Percentiles rank a stretch among this genome's conserved stretches.
Evolutionary conservation across 2,113 vertebrate genomes (phyloP).

Genomic region (Ptyas mucosa): DNA sequence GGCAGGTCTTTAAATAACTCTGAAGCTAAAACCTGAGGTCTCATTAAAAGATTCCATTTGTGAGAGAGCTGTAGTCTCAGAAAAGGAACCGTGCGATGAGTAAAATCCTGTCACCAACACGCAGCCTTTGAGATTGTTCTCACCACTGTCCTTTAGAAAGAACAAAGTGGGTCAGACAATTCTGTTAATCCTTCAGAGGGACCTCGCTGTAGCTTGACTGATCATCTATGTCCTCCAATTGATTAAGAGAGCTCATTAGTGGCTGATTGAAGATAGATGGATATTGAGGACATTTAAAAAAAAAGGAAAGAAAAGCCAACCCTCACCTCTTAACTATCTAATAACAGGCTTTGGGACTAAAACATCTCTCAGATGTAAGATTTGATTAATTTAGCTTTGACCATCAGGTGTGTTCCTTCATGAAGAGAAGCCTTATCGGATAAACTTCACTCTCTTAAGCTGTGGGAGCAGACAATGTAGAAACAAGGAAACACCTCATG

Average conservation of each 20-base stretch:
- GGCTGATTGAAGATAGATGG: not conserved
- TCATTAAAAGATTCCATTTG: constrained; percentile 37
- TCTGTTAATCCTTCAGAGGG: not conserved
- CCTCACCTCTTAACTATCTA: not conserved
- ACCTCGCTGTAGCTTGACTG: not conserved
- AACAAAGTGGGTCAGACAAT: not conserved
- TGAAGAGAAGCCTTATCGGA: not conserved
- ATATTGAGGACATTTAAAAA: not conserved
- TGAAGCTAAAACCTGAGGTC: constrained; percentile 20
- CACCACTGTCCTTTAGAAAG: not conserved
- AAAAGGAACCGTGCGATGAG: constrained; percentile 44
- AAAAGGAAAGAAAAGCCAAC: not conserved
- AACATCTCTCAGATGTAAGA: not conserved
- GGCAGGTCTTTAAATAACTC: constrained; percentile 52
- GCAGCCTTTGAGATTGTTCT: constrained; percentile 32
- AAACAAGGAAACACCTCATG: not conserved
- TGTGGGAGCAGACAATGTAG: not conserved
- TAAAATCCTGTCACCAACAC: constrained; percentile 49
- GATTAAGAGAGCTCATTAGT: not conserved
- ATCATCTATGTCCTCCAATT: not conserved
- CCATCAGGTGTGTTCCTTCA: not conserved
- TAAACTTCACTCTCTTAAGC: not conserved
- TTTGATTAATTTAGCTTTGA: not conserved
- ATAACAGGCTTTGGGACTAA: not conserved
- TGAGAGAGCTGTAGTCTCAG: constrained; percentile 50